Evolutionary conservation across 2,113 vertebrate genomes (phyloP).

Genomic region (Epinephelus cyanopodus): DNA sequence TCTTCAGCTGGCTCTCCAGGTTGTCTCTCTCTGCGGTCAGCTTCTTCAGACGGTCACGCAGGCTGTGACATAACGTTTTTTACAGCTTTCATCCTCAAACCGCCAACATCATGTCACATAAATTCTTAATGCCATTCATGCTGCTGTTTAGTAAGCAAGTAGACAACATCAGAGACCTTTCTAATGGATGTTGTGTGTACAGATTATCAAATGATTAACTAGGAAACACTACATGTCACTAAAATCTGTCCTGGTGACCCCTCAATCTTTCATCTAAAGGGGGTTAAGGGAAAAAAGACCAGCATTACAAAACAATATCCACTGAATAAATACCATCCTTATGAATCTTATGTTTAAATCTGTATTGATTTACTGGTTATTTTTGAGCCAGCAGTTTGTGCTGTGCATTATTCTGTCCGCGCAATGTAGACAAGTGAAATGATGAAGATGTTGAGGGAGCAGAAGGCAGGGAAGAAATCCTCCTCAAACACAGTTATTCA

Average conservation of each 20-base stretch:
- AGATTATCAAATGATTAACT: background rate
- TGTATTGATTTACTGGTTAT: background rate
- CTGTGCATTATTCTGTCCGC: background rate
- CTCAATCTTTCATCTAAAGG: background rate
- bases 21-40: slow-evolving; percentile 89
- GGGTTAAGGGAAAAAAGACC: background rate
- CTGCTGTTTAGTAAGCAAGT: background rate
- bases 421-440: background rate
- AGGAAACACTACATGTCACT: background rate
- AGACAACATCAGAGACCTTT: background rate
- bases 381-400: background rate
- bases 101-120: background rate
- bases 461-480: slow-evolving; percentile 12
- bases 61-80: slow-evolving; percentile 76
- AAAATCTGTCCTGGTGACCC: background rate
- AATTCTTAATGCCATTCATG: background rate
- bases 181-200: background rate
- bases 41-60: slow-evolving; percentile 94
- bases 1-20: slow-evolving; percentile 93
- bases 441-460: slow-evolving; percentile 30
- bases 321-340: background rate
- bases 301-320: background rate
- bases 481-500: slow-evolving; percentile 21
- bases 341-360: background rate
- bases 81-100: background rate